Percentiles rank a stretch among this genome's conserved stretches.
Evolutionary conservation across 35 echinoderm and acorn worm genomes (phyloP).

Genomic region (Apostichopus parvimensis): DNA sequence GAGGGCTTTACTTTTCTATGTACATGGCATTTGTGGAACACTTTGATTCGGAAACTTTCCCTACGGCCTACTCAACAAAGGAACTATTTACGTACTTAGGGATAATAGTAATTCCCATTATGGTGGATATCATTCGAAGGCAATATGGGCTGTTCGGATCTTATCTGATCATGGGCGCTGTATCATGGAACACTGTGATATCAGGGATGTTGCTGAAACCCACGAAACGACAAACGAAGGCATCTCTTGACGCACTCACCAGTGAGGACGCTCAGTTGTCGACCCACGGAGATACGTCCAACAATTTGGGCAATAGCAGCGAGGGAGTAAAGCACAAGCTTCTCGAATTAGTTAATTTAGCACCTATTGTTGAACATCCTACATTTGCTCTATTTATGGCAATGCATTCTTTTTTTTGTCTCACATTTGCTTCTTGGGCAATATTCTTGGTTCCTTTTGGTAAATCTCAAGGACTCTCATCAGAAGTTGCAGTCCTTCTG

Average conservation of each 20-base stretch:
- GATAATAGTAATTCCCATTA: not conserved
- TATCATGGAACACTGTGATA: not conserved
- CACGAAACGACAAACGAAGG: not conserved
- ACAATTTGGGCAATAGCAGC: too few relatives aligned
- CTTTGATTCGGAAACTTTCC: not conserved
- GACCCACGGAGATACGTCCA: too few relatives aligned
- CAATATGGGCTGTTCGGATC: not conserved
- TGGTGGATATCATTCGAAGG: not conserved
- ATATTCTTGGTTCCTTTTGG: slow-evolving; percentile 3
- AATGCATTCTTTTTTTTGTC: not conserved
- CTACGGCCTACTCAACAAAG: not conserved
- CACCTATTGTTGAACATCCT: not conserved
- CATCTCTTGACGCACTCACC: not conserved
- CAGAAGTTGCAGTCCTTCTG: not conserved
- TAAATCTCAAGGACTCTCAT: not conserved
- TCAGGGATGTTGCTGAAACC: not conserved
- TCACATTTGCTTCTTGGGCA: slow-evolving; percentile 1
- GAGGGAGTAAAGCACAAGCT: too few relatives aligned
- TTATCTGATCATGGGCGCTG: not conserved
- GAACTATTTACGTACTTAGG: slow-evolving; percentile 1
- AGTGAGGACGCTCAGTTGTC: too few relatives aligned
- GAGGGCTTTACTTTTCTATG: not conserved
- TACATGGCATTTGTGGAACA: not conserved
- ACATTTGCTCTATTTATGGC: not conserved
- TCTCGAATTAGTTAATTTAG: not conserved